phyloP scores from a whole-genome alignment of 2,888 invertebrate species.

The Oasisia sp. region DNA sequence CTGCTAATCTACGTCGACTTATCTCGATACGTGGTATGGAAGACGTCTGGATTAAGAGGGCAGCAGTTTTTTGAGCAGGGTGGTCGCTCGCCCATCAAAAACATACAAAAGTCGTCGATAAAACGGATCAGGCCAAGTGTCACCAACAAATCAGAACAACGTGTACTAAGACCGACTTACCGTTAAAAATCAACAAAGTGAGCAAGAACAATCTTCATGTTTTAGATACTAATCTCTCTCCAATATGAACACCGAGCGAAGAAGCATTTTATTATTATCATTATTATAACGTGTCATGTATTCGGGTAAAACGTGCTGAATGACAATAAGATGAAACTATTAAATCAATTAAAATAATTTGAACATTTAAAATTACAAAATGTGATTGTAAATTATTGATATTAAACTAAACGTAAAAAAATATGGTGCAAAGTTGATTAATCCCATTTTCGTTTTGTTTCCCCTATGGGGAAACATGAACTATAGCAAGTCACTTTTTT shows the following conservation, averaged over 20 bases:
- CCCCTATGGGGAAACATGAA: no score
- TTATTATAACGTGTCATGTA: no score
- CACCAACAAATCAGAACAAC: background rate
- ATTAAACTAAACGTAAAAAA: no score
- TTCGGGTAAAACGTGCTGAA: no score
- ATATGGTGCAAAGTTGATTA: no score
- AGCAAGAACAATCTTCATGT: background rate
- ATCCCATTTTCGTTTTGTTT: no score
- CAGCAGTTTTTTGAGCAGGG: background rate
- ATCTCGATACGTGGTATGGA: background rate
- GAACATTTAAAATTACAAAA: no score
- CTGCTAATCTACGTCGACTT: background rate
- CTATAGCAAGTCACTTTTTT: no score
- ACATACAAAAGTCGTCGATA: background rate
- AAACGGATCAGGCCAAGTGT: background rate
- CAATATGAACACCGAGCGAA: background rate
- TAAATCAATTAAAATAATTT: no score
- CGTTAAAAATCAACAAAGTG: background rate
- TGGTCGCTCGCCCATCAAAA: background rate
- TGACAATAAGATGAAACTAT: no score
- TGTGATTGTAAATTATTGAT: no score
- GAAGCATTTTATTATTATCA: no score
- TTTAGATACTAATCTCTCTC: background rate
- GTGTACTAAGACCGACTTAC: background rate
- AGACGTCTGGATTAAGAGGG: background rate